Percentiles rank a stretch among this genome's conserved stretches.
Evolutionary conservation across 2,797 vertebrate genomes (phyloP).

Genomic region (Acrossocheilus fasciatus): DNA sequence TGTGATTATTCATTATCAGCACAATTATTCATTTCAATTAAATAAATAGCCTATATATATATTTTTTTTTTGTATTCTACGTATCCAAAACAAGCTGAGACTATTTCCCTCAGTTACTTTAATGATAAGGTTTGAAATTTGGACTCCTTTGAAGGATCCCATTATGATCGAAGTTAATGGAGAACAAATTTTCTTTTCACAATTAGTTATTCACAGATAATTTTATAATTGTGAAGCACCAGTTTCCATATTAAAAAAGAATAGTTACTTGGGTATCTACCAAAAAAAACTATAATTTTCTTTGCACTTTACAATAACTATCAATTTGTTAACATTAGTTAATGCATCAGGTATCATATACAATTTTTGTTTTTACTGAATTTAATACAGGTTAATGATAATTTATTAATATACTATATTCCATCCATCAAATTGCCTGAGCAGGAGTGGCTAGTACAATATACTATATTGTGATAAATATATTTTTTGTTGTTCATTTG

Average conservation of each 20-base stretch:
- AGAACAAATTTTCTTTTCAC: background rate
- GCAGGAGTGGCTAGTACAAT: background rate
- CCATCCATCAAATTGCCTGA: too few relatives aligned
- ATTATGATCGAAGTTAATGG: background rate
- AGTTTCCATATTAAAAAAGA: too few relatives aligned
- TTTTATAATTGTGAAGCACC: background rate
- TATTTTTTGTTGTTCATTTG: background rate
- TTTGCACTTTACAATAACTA: background rate
- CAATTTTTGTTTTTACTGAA: background rate
- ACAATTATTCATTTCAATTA: background rate
- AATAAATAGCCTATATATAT: background rate
- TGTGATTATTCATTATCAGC: background rate
- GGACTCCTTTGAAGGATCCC: background rate
- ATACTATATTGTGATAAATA: background rate
- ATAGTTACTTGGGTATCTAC: background rate
- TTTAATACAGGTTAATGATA: background rate
- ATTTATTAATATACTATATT: too few relatives aligned
- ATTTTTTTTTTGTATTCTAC: background rate
- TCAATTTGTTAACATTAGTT: background rate
- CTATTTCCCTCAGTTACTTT: background rate
- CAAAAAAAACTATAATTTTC: background rate
- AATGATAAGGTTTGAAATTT: background rate
- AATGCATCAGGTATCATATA: background rate
- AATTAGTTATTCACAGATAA: background rate
- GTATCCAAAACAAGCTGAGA: background rate